Conservation (phyloP, 2,113 vertebrate genomes). For the Polypterus bichir region DNA sequence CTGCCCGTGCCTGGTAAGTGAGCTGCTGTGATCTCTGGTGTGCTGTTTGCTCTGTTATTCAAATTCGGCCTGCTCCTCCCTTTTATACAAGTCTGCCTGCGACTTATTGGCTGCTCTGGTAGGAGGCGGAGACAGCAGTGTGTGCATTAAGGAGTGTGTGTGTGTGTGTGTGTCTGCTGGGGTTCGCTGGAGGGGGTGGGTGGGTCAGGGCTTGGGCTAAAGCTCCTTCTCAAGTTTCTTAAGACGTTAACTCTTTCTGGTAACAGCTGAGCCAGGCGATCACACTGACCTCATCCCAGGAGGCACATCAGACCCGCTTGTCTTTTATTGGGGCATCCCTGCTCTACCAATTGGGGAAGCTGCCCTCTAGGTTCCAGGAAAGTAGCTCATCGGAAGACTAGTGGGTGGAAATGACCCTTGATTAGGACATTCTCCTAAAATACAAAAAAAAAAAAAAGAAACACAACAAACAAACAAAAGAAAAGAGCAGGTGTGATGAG, state of each 20-base stretch:
- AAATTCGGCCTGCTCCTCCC: neutral
- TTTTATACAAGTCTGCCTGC: neutral
- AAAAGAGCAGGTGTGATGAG: too few relatives aligned
- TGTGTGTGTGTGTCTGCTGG: too few relatives aligned
- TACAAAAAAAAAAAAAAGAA: too few relatives aligned
- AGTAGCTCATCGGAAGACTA: too few relatives aligned
- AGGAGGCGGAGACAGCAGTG: neutral
- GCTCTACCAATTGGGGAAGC: slow-evolving; percentile 38
- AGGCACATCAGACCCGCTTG: slow-evolving; percentile 57
- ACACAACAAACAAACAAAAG: too few relatives aligned
- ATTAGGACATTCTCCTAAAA: too few relatives aligned
- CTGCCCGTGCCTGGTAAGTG: slow-evolving; percentile 5
- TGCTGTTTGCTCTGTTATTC: neutral
- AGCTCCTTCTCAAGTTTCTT: too few relatives aligned
- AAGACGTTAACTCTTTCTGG: too few relatives aligned
- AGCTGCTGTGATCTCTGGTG: neutral
- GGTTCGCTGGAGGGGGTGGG: too few relatives aligned
- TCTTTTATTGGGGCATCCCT: slow-evolving; percentile 39
- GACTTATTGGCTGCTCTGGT: neutral
- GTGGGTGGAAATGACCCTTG: too few relatives aligned
- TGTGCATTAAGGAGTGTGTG: neutral
- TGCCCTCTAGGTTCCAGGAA: slow-evolving; percentile 18
- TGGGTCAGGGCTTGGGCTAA: too few relatives aligned
- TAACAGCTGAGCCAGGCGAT: slow-evolving; percentile 38
- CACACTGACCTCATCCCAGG: slow-evolving; percentile 84